Base-by-base conservation (phyloP, 1,140 invertebrate species). In the Zelostemma sp. region DNA sequence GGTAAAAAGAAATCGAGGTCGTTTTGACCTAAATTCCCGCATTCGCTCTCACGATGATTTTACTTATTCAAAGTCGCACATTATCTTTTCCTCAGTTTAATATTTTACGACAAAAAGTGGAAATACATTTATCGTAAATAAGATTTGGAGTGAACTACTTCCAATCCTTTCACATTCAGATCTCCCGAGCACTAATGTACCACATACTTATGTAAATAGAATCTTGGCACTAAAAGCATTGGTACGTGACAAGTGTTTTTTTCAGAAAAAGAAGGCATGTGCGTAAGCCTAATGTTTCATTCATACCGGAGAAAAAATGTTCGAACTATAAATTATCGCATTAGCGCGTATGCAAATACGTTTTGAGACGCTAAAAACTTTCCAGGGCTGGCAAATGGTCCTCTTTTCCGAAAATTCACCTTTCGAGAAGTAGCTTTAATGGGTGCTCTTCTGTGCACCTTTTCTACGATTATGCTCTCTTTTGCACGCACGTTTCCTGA, bases 371-470 rank as follows among this genome's bases (percentile, higher is more conserved):
- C n/a, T n/a, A 50, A 50, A 31, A 33, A 15, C 14, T 31, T 48
- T 60, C 19, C 21, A 18, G 89, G 89, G 3, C 78, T 91, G 47
- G 85, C 89, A 60, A 88, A 88, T 66, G 89, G 89, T 0, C 89
- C 88, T 9, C 76, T 90, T 6, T 79, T 90, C 35, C 78, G 80
- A 18, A 83, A 75, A 25, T 89, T 86, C 60, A 82, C 88, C 2
- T 90, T 86, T 67, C 81, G 89, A 66, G 88, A 88, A 77, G 82
- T 89, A 1, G 86, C 87, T 0, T 75, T 88, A 1, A 16, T 78
- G 31, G 89, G 88, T 8, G 75, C 86, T 9, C 18, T 88, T 1
- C 71, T 86, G 1, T 83, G 87, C 18, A 83, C 84, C n/a, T 19
- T 75, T 31, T 89, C 89, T 6, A 79, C 88, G 3, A 79, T 87